Base-by-base conservation (phyloP, 2,888 invertebrate genomes). In the Nomada lathburiana region DNA sequence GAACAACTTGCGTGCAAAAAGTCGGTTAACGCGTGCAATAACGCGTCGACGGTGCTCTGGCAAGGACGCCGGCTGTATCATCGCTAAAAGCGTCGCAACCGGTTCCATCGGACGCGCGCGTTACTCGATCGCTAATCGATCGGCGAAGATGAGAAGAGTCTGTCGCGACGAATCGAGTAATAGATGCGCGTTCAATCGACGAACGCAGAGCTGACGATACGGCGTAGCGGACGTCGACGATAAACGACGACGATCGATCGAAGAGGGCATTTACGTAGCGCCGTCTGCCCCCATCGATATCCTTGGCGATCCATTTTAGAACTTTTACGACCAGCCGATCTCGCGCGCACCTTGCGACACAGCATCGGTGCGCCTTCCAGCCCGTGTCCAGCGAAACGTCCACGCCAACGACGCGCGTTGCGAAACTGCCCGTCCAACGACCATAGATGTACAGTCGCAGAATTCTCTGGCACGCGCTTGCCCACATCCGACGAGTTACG, bases 71-170 rank as follows among this genome's bases (percentile, higher is more conserved):
- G 18, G 44, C 71, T 78, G 86, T 82, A 90, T 91, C 91, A 91
- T 91, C 90, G 91, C 91, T 91, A 90, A 91, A 90, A 91, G 80
- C 84, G 87, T 88, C 84, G 67, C 80, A 86, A 91, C 91, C 90
- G 90, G 91, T 91, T 90, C 86, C 80, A 76, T 55, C 77, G 65
- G n/a, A 26, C 16, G 18, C 60, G 53, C 67, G 68, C 53, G 65
- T 71, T 65, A n/a, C 74, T 77, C 53, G 82, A 73, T 76, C 44
- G 75, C 77, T 69, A 63, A 79, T 83, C 81, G 55, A 26, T 16
- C 36, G n/a, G 52, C 59, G 4, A 18, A 52, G 70, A 71, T 52
- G 60, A 36, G 47, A 44, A 16, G 7, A 13, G 11, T 10, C 36
- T 7, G 18, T 10, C 4, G 23, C 11, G 7, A 29, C 67, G 20